Evolutionary conservation across 2,888 invertebrate species (phyloP), one percentile per base, ranked within the genome.

Genomic region (Lasioglossum oenotherae): DNA sequence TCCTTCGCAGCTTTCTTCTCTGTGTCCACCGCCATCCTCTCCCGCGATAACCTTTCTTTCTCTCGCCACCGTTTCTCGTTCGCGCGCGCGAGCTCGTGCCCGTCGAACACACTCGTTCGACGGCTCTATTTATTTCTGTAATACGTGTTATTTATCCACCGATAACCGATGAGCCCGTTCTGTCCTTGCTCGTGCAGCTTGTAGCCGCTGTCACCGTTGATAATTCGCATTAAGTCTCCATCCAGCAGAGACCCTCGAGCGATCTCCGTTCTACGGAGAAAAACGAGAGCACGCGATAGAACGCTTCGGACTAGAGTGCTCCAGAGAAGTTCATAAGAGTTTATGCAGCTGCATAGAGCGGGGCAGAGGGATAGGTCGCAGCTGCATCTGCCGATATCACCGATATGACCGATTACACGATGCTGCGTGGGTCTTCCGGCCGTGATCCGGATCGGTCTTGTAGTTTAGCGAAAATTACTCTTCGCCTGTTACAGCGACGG

Each of bases 121-220:
- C 93, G 91, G 92, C 92, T 93, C 93, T 93, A 94, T 94, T 94
- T 93, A 93, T 94, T 93, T 92, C 90, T 92, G 87, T 91, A 91
- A 91, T 90, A 89, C 87, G 78, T 80, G 78, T 88, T 91, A 86
- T 91, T 89, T 89, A 88, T 90, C 82, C 90, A 49, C 38, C 75
- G 80, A 67, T 69, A 71, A 73, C 74, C 86, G 84, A 89, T 83
- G 74, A 86, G 67, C 79, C 84, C 19, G 35, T 49, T 74, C 75
- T 76, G 35, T 44, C 75, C 74, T 67, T 46, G 71, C 80, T 71
- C 75, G 81, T 82, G 12, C 81, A 80, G 75, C 80, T 84, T 74
- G 83, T 82, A 82, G 35, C 16, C 53, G 73, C 81, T 82, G 88
- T 87, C 89, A 73, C 81, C 83, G 80, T 85, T 83, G 82, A 85